phyloP scores from a whole-genome alignment of 2,888 invertebrate species.

The Pegoplata infirma region DNA sequence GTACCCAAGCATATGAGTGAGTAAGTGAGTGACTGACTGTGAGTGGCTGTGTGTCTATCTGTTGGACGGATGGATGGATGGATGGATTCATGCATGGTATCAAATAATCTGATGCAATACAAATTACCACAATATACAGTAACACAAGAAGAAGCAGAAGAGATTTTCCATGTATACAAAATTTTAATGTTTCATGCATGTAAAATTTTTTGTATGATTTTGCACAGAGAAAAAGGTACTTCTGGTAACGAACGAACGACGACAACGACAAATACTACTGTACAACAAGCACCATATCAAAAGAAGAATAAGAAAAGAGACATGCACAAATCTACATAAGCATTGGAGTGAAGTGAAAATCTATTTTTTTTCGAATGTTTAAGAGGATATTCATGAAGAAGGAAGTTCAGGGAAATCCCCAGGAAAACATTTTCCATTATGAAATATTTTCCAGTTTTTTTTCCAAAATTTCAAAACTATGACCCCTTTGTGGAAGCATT shows the following conservation, averaged over 20 bases:
- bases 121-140: constrained; percentile 60
- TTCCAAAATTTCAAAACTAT: no score
- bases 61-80: constrained; percentile 45
- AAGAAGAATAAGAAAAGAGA: constrained; percentile 20
- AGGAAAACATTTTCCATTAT: no score
- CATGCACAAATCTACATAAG: constrained; percentile 27
- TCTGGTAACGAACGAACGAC: constrained; percentile 37
- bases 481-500: no score
- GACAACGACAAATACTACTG: constrained; percentile 52
- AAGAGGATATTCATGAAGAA: no score
- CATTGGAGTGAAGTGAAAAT: no score
- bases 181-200: constrained; percentile 60
- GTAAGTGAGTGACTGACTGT: constrained; percentile 6
- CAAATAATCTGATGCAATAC: constrained; percentile 59
- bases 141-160: constrained; percentile 39
- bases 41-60: constrained; percentile 1
- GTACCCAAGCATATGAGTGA: constrained; percentile 12
- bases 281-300: constrained; percentile 22
- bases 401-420: no score
- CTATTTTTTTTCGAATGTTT: no score
- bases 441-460: no score
- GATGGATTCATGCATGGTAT: constrained; percentile 49
- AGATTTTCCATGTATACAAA: constrained; percentile 40
- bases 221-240: constrained; percentile 39
- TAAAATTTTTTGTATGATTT: constrained; percentile 46